Evolutionary conservation across 1,140 invertebrate genomes (phyloP), one percentile per base, ranked within the genome.

Genomic region (Aphaenogaster rudis): DNA sequence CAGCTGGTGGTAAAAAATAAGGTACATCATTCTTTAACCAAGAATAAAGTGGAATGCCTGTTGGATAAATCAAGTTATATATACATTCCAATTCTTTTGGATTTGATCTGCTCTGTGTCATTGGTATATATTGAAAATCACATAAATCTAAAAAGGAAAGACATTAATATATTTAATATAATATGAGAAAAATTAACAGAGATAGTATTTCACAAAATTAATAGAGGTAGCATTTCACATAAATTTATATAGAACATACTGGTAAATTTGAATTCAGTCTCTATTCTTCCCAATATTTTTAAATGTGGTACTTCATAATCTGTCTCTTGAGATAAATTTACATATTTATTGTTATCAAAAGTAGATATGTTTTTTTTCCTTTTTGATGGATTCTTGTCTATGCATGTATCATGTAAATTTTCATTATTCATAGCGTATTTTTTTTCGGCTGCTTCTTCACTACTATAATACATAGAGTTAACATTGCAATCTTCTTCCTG

Each of bases 81-180:
- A 97, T 96, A 91, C 96, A 97, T 85, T 96, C 95, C 89, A 88
- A 94, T 89, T 89, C 95, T 92, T 87, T 95, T 91, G 93, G 94
- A 92, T 94, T 94, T 82, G 88, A 94, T 91, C 91, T 94, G 84
- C 82, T 93, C 78, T 94, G 93, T 63, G 95, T 93, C 88, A 98
- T 96, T 36, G 99, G 98, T 63, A 99, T 94, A 94, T 97, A 99
- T 95, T 99, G 98, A 94, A 98, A 99, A 95, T 99, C 99, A 94
- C 97, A 97, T 84, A 99, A 95, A 92, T 96, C 98, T 98, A 91
- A 89, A 95, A 97, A 48, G 74, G 76, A 42, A 86, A 86, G 57
- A 48, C 1, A 74, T 84, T 48, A 66, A 80, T 88, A 87, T 57
- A 39, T 71, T 61, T 61, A 66, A 36, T 45, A 6, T 21, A 59